Percentiles rank a stretch among this genome's conserved stretches.
Evolutionary conservation across 2,113 vertebrate species (phyloP).

Genomic region (Leuciscus idus): DNA sequence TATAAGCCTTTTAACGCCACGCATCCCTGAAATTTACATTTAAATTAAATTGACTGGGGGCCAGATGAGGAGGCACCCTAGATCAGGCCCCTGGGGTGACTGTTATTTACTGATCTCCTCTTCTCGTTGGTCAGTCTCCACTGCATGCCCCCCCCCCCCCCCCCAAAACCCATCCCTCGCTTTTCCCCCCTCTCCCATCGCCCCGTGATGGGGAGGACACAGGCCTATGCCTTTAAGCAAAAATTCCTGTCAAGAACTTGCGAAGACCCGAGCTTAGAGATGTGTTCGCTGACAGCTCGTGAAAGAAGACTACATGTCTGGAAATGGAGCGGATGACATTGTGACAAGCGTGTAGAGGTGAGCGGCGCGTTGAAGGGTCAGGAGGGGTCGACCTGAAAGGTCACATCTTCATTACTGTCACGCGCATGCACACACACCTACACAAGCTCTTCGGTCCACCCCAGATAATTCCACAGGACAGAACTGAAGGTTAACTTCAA

Average conservation of each 20-base stretch:
- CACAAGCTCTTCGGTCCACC: slow-evolving; percentile 2
- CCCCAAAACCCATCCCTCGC: not conserved
- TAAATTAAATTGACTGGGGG: slow-evolving; percentile 62
- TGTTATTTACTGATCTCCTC: slow-evolving; percentile 58
- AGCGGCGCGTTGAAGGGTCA: not conserved
- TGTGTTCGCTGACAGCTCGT: not conserved
- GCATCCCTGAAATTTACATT: slow-evolving; percentile 61
- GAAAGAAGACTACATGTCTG: slow-evolving; percentile 5
- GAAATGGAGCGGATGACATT: not conserved
- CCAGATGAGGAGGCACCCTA: slow-evolving; percentile 55
- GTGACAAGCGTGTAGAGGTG: not conserved
- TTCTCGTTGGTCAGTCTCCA: slow-evolving; percentile 24
- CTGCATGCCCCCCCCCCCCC: not conserved
- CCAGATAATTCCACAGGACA: slow-evolving; percentile 33
- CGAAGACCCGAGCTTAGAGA: not conserved
- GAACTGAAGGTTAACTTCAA: slow-evolving; percentile 42
- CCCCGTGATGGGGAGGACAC: not conserved
- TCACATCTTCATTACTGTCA: slow-evolving; percentile 42
- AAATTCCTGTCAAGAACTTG: slow-evolving; percentile 32
- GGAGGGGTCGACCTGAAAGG: slow-evolving; percentile 26
- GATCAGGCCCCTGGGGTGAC: slow-evolving; percentile 40
- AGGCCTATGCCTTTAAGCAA: not conserved
- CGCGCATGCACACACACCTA: not conserved
- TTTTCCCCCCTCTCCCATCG: not conserved
- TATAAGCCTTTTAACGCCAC: slow-evolving; percentile 59